These are phyloP conservation scores for Adelges cooleyi DNA, from an alignment of 1,140 invertebrate species.

Conservation along the genomic window DNA sequence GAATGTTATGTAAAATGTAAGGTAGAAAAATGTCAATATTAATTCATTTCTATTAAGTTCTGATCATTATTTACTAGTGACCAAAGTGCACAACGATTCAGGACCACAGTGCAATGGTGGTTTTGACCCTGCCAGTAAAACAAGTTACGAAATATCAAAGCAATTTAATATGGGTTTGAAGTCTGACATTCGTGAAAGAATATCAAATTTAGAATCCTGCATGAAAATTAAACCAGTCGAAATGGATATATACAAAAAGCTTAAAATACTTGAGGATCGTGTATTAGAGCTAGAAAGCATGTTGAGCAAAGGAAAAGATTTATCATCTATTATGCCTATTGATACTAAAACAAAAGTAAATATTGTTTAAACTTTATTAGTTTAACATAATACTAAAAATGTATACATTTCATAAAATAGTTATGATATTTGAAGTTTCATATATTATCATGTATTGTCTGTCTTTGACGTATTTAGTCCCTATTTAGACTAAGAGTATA, in stretches of 20 bases:
- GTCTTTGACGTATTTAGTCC: too few species aligned
- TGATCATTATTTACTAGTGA: neutral
- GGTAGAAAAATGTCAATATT: neutral
- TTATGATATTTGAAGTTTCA: too few species aligned
- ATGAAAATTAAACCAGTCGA: neutral
- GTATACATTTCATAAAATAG: too few species aligned
- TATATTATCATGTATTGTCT: too few species aligned
- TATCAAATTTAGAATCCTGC: conserved; percentile 13
- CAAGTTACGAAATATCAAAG: neutral
- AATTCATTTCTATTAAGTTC: too few species aligned
- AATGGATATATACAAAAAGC: neutral
- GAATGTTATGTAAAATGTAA: conserved; percentile 17
- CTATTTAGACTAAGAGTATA: too few species aligned
- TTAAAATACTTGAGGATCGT: conserved; percentile 1
- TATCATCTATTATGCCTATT: too few species aligned
- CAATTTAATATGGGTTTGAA: neutral
- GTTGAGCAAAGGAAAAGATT: neutral
- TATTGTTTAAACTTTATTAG: too few species aligned
- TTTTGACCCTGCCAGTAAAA: neutral
- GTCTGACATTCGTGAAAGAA: conserved; percentile 1
- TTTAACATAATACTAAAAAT: too few species aligned
- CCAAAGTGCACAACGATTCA: neutral
- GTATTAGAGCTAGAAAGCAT: neutral
- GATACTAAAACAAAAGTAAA: too few species aligned
- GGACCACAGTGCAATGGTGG: neutral